Base-by-base conservation (phyloP, 2,797 vertebrate genomes). In the Parauchenoglanis punctatus region DNA sequence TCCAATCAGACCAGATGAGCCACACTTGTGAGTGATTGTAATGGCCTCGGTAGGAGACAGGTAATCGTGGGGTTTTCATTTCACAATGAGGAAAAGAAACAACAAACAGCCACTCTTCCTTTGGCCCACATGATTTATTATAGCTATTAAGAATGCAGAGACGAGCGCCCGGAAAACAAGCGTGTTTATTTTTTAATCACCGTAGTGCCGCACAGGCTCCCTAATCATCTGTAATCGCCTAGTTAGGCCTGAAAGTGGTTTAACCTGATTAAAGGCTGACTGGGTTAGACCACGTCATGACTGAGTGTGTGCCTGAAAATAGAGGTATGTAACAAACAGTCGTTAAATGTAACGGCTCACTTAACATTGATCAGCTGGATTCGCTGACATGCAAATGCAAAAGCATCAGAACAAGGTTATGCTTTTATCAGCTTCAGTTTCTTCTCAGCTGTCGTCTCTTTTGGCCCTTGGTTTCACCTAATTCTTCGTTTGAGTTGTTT, bases 161-260 rank as follows among this genome's bases (percentile, higher is more conserved):
- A 94, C 88, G 94, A 93, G 94, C 94, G 87, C 83, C 87, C 59
- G 89, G 89, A 88, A 90, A 89, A 90, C 89, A 89, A 89, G 90
- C 61, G 80, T 92, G 90, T 93, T 91, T 91, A 90, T 91, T 91
- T 89, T 91, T 90, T 90, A 91, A 92, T 92, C 90, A 90, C 83
- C 61, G 78, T 78, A 80, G 81, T 81, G 87, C 85, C 65, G 83
- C 58, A 81, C 86, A 88, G 89, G 87, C 83, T 76, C 80, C 85
- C 86, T 90, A 92, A 91, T 92, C 89, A 92, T 88, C 72, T 89
- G 59, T 90, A 92, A 90, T 91, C 86, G 77, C 81, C 89, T 90
- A 88, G 89, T 91, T 91, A 89, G 87, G 78, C 63, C 85, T 88
- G 78, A 78, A 81, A 87, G 85, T 82, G 85, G 87, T 82, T 88